phyloP scores from a whole-genome alignment of 2,797 vertebrate genomes.

The Monodelphis domestica region DNA sequence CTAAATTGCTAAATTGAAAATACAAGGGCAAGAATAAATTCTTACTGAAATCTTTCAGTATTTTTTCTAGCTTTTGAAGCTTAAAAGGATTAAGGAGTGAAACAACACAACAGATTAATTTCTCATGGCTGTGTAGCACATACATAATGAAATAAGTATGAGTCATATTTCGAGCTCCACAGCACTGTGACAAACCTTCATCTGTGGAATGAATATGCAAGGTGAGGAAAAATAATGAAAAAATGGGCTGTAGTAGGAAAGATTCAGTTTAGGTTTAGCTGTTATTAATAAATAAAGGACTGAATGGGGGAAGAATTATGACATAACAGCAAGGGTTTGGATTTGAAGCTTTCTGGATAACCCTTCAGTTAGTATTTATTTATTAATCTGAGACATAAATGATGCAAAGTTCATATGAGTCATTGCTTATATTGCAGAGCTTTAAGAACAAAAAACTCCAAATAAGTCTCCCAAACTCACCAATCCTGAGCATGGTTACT shows the following conservation, averaged over 20 bases:
- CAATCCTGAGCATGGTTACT: conserved; percentile 99
- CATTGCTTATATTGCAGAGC: conserved; percentile 18
- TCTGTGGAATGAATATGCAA: conserved; percentile 44
- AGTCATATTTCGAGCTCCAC: conserved; percentile 41
- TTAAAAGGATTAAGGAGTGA: conserved; percentile 33
- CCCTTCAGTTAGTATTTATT: conserved; percentile 15
- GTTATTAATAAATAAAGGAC: conserved; percentile 21
- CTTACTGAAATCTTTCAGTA: background rate
- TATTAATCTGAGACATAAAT: conserved; percentile 42
- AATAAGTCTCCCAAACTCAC: conserved; percentile 83
- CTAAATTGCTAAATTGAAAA: background rate
- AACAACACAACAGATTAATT: conserved; percentile 36
- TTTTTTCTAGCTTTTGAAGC: conserved; percentile 8
- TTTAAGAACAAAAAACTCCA: conserved; percentile 16
- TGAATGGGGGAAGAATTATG: conserved; percentile 24
- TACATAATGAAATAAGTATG: background rate
- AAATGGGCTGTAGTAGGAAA: background rate
- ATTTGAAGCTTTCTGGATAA: conserved; percentile 5
- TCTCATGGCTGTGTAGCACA: background rate
- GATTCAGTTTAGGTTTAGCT: conserved; percentile 31
- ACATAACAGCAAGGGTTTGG: conserved; percentile 42
- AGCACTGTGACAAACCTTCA: conserved; percentile 29
- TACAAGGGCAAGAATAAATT: background rate
- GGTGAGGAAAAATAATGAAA: conserved; percentile 37
- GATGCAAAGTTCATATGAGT: conserved; percentile 32